Evolutionary conservation across 2,888 invertebrate species (phyloP), one percentile per base, ranked within the genome.

Genomic region (Scotopteryx bipunctaria): DNA sequence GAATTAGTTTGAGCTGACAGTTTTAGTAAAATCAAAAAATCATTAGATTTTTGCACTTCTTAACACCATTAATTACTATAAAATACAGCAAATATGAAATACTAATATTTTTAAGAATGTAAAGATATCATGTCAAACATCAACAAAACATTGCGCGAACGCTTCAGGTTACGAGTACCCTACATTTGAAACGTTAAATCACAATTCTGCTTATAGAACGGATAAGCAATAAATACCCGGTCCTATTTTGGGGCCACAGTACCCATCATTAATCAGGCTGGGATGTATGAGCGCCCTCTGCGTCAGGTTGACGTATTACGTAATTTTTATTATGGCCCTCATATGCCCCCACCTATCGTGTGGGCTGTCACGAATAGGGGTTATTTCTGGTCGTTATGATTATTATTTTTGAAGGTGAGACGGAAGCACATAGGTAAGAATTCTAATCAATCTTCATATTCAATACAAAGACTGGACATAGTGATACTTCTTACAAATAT

Each of bases 151-250:
- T n/a, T n/a, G n/a, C n/a, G n/a, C n/a, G n/a, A n/a, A n/a, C n/a
- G n/a, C n/a, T n/a, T n/a, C n/a, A n/a, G n/a, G n/a, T n/a, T n/a
- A n/a, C n/a, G n/a, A n/a, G n/a, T n/a, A n/a, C n/a, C n/a, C n/a
- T n/a, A 19, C 19, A 19, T 25, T 25, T 8, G 2, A 5, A 8
- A 27, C 9, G 9, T n/a, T 11, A 32, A 46, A 32, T 46, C 40
- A 29, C 9, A 41, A 42, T 36, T 29, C 16, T 14, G 11, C 29
- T 42, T 25, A 42, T 53, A 75, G 78, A 78, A 79, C 73, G 73
- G 73, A 75, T 78, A 74, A 78, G 78, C 74, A 78, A 82, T 82
- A 81, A 82, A 85, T 80, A 79, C 64, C 71, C 69, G 72, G 71
- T 68, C 71, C 62, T 71, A 74, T 75, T 78, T 79, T 73, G 57